Evolutionary conservation across 1,140 invertebrate species (phyloP).

Genomic region (Drosophila pandora): DNA sequence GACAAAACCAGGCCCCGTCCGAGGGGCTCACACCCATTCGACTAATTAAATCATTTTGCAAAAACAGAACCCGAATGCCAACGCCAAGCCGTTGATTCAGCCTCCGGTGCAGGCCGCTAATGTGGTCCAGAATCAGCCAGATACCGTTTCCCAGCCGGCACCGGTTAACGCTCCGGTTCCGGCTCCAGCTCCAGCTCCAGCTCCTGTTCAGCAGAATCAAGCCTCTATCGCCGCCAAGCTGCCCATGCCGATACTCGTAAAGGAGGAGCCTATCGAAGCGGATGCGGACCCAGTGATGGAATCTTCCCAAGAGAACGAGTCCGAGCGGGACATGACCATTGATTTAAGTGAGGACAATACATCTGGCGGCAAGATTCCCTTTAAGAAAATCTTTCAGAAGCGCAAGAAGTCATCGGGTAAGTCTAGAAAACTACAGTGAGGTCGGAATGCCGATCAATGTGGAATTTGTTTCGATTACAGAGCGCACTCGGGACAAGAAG

Average conservation of each 20-base stretch:
- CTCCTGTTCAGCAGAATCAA: not conserved
- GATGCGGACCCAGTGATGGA: not conserved
- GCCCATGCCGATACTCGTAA: slow-evolving; percentile 35
- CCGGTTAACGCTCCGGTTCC: not conserved
- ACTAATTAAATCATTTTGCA: slow-evolving; percentile 33
- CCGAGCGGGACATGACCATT: not conserved
- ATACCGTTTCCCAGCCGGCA: slow-evolving; percentile 2
- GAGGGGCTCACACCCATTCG: not conserved
- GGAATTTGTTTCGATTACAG: slow-evolving; percentile 20
- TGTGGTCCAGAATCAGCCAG: slow-evolving; percentile 1
- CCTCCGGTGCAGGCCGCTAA: not conserved
- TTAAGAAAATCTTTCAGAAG: slow-evolving; percentile 79
- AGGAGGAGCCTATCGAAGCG: slow-evolving; percentile 26
- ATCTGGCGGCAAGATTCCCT: slow-evolving; percentile 67
- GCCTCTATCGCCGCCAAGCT: not conserved
- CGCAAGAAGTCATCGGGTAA: slow-evolving; percentile 82
- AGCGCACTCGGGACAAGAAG: slow-evolving; percentile 85
- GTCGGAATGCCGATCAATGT: no score
- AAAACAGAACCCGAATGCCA: slow-evolving; percentile 60
- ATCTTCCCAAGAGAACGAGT: not conserved
- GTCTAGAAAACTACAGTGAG: not conserved
- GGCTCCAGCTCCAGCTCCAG: not conserved
- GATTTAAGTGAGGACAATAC: slow-evolving; percentile 32
- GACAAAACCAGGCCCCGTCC: not conserved
- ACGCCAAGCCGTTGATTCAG: slow-evolving; percentile 39